Conservation (phyloP, 2,113 vertebrate genomes). For the Cyanistes caeruleus region DNA sequence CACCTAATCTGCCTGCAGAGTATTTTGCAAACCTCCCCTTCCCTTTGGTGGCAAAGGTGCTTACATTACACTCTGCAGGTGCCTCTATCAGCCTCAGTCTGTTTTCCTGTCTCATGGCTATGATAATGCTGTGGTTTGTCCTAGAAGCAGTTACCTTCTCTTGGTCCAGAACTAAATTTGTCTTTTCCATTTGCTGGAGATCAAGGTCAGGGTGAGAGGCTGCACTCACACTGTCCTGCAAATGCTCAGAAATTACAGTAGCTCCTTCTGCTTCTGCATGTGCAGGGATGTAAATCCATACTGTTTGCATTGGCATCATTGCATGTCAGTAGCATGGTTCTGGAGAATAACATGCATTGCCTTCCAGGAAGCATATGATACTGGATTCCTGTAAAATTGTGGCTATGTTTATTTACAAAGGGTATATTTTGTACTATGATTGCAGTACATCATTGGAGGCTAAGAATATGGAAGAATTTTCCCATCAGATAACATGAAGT, state of each 20-base stretch:
- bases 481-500: background rate
- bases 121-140: background rate
- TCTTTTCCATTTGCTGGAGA: background rate
- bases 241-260: background rate
- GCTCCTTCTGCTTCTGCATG: background rate
- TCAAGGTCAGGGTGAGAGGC: background rate
- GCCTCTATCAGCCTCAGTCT: background rate
- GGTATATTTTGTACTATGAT: background rate
- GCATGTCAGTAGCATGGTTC: background rate
- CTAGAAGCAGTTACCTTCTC: background rate
- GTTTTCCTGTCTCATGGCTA: background rate
- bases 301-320: background rate
- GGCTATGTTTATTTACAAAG: constrained; percentile 19
- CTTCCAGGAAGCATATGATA: background rate
- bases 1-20: background rate
- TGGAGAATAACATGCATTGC: background rate
- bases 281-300: background rate
- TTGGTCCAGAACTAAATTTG: background rate
- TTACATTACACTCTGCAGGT: background rate
- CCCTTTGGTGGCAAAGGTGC: background rate
- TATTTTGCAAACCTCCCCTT: background rate
- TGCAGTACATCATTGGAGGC: background rate
- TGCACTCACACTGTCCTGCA: accelerated
- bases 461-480: constrained; percentile 3
- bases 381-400: background rate